Base-by-base conservation (phyloP, 1,140 invertebrate species). In the Nylanderia fulva region DNA sequence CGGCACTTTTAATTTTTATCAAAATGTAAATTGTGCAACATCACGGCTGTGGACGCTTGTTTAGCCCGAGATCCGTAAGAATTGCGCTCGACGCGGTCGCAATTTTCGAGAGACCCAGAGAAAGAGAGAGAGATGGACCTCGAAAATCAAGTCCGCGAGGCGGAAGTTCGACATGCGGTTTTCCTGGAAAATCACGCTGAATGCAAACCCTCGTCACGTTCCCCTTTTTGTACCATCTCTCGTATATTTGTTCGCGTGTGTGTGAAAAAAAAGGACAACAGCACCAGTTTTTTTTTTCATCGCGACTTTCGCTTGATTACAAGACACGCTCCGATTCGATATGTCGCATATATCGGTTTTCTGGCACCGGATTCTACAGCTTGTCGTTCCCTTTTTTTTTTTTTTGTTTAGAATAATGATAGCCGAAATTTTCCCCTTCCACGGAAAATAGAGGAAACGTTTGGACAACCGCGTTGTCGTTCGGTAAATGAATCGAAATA, bases 221-320 rank as follows among this genome's bases (percentile, higher is more conserved):
- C 4, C 27, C 7, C 8, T 48, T 33, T 24, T 48, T 77, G 42
- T 39, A 52, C 1, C 52, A 61, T 54, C 68, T 79, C 18, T 6
- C 29, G 33, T 15, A 45, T 63, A 33, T 76, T 56, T 61, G 36
- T 39, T 54, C n/a, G n/a, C 5, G 18, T 45, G 27, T 52, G 13
- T 27, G 24, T 39, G 9, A 3, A 54, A 56, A 80, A 56, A 80
- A 56, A 56, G 9, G 18, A 58, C 3, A 24, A 24, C 3, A 7
- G n/a, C 29, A 77, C 15, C 18, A 66, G 42, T 18, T 13, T 80
- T 68, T 42, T 42, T 60, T 69, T 71, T 80, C 48, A 4, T n/a
- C n/a, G 21, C 29, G 75, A 77, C 29, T 77, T 48, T 64, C n/a
- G 64, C 77, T 69, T 42, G 64, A 69, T 80, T 80, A 69, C 77